phyloP scores from a whole-genome alignment of 2,113 vertebrate species.

The Fulica atra region DNA sequence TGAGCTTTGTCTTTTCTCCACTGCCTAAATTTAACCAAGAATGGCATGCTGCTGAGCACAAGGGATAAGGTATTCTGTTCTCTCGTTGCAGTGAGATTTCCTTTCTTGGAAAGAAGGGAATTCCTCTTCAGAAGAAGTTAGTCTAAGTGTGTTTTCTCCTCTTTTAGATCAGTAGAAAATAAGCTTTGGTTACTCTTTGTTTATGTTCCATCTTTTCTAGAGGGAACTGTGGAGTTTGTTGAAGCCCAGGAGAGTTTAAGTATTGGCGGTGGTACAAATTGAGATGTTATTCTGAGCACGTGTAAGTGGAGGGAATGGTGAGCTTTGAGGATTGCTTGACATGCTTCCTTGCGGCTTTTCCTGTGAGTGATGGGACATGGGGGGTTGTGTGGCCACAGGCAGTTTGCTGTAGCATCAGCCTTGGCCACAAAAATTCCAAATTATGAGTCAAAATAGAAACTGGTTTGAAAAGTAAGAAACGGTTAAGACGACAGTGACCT shows the following conservation, averaged over 20 bases:
- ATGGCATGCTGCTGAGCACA: background rate
- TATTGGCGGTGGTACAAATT: background rate
- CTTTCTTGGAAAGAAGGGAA: background rate
- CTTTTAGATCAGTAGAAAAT: background rate
- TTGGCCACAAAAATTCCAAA: background rate
- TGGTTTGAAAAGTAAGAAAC: background rate
- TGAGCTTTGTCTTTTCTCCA: background rate
- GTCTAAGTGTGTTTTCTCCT: background rate
- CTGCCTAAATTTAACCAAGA: background rate
- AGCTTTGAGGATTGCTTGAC: background rate
- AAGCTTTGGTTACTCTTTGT: background rate
- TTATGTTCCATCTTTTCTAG: background rate
- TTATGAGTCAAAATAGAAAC: background rate
- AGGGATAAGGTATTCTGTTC: background rate
- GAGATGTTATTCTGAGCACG: background rate
- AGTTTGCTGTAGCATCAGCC: background rate
- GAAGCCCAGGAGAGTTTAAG: background rate
- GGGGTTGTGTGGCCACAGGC: background rate
- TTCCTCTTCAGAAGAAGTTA: background rate
- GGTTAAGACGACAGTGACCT: background rate
- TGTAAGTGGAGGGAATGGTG: background rate
- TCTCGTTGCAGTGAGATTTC: background rate
- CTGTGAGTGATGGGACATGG: background rate
- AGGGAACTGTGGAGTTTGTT: background rate
- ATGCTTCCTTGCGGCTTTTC: background rate